Evolutionary conservation across 2,113 vertebrate species (phyloP).

Genomic region (Pteropus alecto): DNA sequence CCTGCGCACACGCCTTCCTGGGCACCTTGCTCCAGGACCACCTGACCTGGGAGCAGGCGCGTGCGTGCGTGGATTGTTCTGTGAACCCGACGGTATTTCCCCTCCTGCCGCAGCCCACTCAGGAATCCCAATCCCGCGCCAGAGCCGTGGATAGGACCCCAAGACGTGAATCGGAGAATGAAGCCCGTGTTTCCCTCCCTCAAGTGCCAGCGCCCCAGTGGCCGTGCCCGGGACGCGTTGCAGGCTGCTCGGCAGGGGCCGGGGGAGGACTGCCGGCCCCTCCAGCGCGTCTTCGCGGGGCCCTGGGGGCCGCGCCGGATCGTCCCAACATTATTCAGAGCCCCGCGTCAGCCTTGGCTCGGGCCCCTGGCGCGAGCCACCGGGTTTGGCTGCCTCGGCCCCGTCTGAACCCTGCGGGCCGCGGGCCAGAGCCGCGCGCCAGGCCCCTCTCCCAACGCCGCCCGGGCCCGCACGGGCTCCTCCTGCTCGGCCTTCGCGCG

Average conservation of each 20-base stretch:
- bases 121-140: background rate
- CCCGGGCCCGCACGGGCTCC: background rate
- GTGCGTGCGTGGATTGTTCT: rapidly evolving
- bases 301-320: background rate
- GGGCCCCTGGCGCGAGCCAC: background rate
- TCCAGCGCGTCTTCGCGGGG: background rate
- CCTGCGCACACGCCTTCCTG: rapidly evolving
- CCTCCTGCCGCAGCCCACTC: background rate
- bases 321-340: slow-evolving; percentile 6
- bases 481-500: too few species aligned
- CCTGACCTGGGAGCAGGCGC: rapidly evolving
- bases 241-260: background rate
- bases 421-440: background rate
- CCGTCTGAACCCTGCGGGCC: slow-evolving; percentile 13
- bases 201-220: too few species aligned
- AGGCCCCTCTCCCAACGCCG: background rate
- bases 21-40: rapidly evolving
- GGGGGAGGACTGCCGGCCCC: background rate
- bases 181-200: background rate
- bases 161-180: background rate
- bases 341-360: slow-evolving; percentile 52
- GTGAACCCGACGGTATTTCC: background rate
- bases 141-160: background rate
- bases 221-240: background rate
- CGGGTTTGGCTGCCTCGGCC: slow-evolving; percentile 26